These are phyloP conservation scores for Melanocharis versteri DNA, from an alignment of 2,113 vertebrate genomes.

Conservation along the genomic window DNA sequence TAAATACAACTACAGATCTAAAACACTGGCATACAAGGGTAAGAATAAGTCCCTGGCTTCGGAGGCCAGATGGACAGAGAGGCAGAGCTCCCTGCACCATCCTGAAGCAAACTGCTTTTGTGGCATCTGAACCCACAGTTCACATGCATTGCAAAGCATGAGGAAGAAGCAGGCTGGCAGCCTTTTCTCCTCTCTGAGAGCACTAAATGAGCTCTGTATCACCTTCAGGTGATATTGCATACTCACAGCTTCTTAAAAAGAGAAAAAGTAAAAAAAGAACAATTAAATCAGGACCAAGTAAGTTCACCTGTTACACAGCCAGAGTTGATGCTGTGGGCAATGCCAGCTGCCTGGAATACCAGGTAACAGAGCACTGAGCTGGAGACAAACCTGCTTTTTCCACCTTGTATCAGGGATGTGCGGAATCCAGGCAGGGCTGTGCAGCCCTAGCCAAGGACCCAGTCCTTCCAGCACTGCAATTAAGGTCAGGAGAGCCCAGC, in stretches of 20 bases:
- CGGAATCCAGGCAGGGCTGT: not conserved
- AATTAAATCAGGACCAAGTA: not conserved
- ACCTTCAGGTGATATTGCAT: not conserved
- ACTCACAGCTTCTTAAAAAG: not conserved
- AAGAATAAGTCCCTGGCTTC: not conserved
- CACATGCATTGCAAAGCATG: fast-evolving
- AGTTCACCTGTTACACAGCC: not conserved
- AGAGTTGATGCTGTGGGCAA: not conserved
- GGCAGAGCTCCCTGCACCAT: not conserved
- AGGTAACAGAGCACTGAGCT: not conserved
- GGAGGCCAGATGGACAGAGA: not conserved
- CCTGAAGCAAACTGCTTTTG: not conserved
- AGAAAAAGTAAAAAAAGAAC: not conserved
- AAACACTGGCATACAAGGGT: not conserved
- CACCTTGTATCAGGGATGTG: not conserved
- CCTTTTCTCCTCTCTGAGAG: not conserved
- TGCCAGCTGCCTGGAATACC: not conserved
- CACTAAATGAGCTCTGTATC: not conserved
- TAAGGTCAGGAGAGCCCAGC: not conserved
- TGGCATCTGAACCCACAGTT: not conserved
- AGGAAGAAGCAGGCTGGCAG: not conserved
- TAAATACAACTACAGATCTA: not conserved
- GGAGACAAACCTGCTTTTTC: not conserved
- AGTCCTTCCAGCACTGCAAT: not conserved
- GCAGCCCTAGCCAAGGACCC: not conserved